Percentiles rank a stretch among this genome's conserved stretches.
phyloP scores from a whole-genome alignment of 2,797 vertebrate genomes.

The Rhynchotus rufescens region DNA sequence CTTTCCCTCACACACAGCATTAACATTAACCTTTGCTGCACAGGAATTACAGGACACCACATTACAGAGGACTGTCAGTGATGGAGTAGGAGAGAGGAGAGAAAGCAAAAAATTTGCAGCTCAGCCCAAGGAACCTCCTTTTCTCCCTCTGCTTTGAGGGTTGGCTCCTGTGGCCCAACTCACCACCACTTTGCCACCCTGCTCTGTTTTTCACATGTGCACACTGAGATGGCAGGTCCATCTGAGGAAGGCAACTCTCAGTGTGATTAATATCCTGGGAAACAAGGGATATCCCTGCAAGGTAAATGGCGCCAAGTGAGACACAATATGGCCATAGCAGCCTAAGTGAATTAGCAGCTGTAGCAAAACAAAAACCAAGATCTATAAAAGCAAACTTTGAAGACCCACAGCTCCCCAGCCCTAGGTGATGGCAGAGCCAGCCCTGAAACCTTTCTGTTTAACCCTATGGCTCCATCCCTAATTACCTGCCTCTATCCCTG shows the following conservation, averaged over 20 bases:
- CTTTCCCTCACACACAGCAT: slow-evolving; percentile 38
- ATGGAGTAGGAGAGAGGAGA: neutral
- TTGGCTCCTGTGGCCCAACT: neutral
- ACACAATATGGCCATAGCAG: neutral
- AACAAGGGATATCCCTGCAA: neutral
- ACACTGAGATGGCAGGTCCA: neutral
- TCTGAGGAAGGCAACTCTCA: neutral
- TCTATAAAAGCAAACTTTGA: neutral
- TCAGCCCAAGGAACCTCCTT: neutral
- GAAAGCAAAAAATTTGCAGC: neutral
- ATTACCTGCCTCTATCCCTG: slow-evolving; percentile 12
- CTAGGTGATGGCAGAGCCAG: neutral
- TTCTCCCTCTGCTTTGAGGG: neutral
- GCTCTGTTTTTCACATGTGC: neutral
- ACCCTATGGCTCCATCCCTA: slow-evolving; percentile 20
- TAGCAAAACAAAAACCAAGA: neutral
- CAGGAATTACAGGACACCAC: slow-evolving; percentile 32
- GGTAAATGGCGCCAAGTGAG: neutral
- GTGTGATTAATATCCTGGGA: neutral
- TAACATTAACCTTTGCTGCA: slow-evolving; percentile 53
- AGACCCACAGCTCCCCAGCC: neutral
- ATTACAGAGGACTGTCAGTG: neutral
- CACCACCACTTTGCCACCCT: neutral
- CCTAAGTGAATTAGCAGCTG: neutral
- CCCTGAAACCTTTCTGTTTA: slow-evolving; percentile 24